Conservation (phyloP, 2,113 vertebrate genomes). For the Cryptotis parvus region DNA sequence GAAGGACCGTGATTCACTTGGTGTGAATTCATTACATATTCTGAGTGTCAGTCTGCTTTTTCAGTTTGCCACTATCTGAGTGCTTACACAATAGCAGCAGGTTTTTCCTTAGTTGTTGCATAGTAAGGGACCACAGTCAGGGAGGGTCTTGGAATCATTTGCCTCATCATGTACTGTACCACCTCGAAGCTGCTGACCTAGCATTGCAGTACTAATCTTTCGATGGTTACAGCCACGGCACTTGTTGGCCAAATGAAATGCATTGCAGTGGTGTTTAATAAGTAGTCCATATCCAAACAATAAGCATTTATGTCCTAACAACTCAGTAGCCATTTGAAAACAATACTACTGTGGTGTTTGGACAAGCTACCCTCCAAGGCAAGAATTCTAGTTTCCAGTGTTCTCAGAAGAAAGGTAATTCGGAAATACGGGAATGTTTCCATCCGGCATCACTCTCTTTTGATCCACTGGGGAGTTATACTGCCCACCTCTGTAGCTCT, state of each 20-base stretch:
- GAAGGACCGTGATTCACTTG: slow-evolving; percentile 14
- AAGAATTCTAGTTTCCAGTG: background rate
- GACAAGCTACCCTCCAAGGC: background rate
- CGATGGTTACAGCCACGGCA: background rate
- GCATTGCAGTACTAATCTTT: background rate
- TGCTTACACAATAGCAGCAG: background rate
- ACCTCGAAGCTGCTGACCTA: background rate
- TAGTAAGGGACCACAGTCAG: background rate
- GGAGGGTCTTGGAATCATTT: background rate
- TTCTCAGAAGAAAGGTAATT: background rate
- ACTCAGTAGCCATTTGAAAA: background rate
- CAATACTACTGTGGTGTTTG: background rate
- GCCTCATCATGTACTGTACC: background rate
- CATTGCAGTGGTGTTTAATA: too few species aligned
- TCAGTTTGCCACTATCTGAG: background rate
- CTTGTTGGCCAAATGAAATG: too few species aligned
- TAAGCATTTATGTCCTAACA: too few species aligned
- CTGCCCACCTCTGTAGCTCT: background rate
- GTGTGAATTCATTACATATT: background rate
- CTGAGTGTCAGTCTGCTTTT: background rate
- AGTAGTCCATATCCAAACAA: too few species aligned
- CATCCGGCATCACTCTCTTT: background rate
- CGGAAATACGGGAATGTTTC: background rate
- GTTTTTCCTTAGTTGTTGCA: background rate
- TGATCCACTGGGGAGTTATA: background rate